Base-by-base conservation (phyloP, 2,888 invertebrate species). In the Pherbina coryleti region DNA sequence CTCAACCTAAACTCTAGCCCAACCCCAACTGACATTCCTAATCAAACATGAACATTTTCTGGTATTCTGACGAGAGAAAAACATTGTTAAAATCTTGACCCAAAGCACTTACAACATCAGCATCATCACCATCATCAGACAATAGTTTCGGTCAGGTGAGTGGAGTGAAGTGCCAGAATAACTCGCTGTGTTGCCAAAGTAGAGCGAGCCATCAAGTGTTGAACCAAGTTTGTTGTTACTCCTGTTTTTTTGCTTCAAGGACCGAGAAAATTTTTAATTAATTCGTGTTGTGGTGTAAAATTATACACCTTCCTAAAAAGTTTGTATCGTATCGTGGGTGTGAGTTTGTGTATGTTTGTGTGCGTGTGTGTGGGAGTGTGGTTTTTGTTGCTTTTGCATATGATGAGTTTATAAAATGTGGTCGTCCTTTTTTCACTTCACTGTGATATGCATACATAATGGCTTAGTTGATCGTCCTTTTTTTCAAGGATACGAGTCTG, bases 391-490 rank as follows among this genome's bases (percentile, higher is more conserved):
- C 31, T 70, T 31, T 55, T 28, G 31, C 55, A 25, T 57, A 60
- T 60, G 72, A 72, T 72, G 60, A 60, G 72, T 60, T 72, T 72
- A 60, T 72, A 60, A 72, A 72, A 72, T 72, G 72, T 44, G 70
- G 51, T 25, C n/a, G 69, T 49, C 69, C 22, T 28, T 69, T 44
- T 14, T 49, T 14, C 51, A 5, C 57, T 60, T 5, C 9, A 19
- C 57, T 22, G 53, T 28, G 55, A 55, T 31, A 70, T 25, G 31
- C 55, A 55, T 55, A 55, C n/a, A 44, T 25, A 64, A 64, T 28
- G 70, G 70, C 25, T 8, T 19, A 31, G 44, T 44, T 44, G 44
- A 22, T 44, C 67, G 22, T 67, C n/a, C 19, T 64, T 34, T 64
- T 28, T 64, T 67, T 34, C 22, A 67, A 37, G n/a, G 37, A 19